Evolutionary conservation across 23 tunicate species (phyloP).

Genomic region (Styela plicata): DNA sequence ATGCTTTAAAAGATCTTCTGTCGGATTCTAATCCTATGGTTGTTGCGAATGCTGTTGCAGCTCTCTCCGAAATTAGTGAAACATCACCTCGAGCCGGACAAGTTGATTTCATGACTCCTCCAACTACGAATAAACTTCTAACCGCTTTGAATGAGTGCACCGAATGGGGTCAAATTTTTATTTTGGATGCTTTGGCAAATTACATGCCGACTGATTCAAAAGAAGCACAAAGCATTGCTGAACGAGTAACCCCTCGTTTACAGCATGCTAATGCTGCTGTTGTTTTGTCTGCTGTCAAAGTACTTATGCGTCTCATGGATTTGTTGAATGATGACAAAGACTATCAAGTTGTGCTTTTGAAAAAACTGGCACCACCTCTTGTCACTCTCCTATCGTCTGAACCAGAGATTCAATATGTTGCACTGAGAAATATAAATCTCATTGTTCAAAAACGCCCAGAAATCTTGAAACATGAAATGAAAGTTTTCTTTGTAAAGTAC

Average conservation of each 20-base stretch:
- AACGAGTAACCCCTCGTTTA: conserved; percentile 93
- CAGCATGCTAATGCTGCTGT: conserved; percentile 96
- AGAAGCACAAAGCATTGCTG: conserved; percentile 96
- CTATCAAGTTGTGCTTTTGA: conserved; percentile 56
- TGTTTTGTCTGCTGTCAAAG: conserved; percentile 93
- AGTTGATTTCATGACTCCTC: conserved; percentile 86
- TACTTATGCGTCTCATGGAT: conserved; percentile 89
- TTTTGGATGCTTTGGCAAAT: conserved; percentile 82
- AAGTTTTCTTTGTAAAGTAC: conserved; percentile 96
- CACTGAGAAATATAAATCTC: conserved; percentile 87
- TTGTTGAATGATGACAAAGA: conserved; percentile 71
- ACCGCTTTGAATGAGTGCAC: conserved; percentile 98
- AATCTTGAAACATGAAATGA: conserved; percentile 34
- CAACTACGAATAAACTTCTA: conserved; percentile 86
- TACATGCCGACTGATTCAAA: conserved; percentile 80
- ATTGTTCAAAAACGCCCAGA: conserved; percentile 88
- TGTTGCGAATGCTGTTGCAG: conserved; percentile 98
- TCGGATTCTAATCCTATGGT: conserved; percentile 98
- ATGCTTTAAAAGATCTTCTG: conserved; percentile 94
- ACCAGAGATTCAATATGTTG: conserved; percentile 97
- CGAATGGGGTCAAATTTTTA: conserved; percentile 98
- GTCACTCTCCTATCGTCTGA: conserved; percentile 94
- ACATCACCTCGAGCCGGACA: conserved; percentile 79
- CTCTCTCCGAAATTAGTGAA: conserved; percentile 90
- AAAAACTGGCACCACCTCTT: conserved; percentile 96